Conservation (phyloP, 2,888 invertebrate species). For the Callyntrura guangdongensis region DNA sequence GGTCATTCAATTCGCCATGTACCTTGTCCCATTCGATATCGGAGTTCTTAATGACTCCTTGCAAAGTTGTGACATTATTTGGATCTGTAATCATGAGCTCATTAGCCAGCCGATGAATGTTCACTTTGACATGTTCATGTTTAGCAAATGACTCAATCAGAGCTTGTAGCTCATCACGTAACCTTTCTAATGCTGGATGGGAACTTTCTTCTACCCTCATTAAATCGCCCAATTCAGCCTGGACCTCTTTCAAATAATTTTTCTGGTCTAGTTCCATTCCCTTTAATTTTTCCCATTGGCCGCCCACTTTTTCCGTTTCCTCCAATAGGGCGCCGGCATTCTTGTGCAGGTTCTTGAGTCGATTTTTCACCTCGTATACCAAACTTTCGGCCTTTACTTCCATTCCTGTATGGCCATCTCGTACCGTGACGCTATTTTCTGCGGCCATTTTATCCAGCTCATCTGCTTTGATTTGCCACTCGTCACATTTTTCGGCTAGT, state of each 20-base stretch:
- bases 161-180: slow-evolving; percentile 57
- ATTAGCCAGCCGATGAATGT: slow-evolving; percentile 62
- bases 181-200: slow-evolving; percentile 27
- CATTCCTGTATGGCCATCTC: slow-evolving; percentile 92
- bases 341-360: slow-evolving; percentile 76
- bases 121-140: slow-evolving; percentile 55
- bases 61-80: slow-evolving; percentile 48
- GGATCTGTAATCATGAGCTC: slow-evolving; percentile 69
- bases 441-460: slow-evolving; percentile 86
- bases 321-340: slow-evolving; percentile 88
- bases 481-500: slow-evolving; percentile 81
- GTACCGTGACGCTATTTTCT: slow-evolving; percentile 91
- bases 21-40: slow-evolving; percentile 52
- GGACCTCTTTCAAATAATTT: slow-evolving; percentile 66
- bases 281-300: slow-evolving; percentile 90
- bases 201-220: slow-evolving; percentile 39
- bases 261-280: slow-evolving; percentile 85
- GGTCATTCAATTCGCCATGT: slow-evolving; percentile 87
- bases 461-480: slow-evolving; percentile 80
- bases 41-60: slow-evolving; percentile 58
- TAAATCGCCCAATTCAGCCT: slow-evolving; percentile 50
- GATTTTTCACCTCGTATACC: slow-evolving; percentile 91
- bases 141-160: slow-evolving; percentile 59
- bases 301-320: slow-evolving; percentile 86
- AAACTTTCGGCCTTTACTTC: slow-evolving; percentile 93